These are phyloP conservation scores for Prunella himalayana DNA, from an alignment of 2,113 vertebrate species.

Conservation along the genomic window DNA sequence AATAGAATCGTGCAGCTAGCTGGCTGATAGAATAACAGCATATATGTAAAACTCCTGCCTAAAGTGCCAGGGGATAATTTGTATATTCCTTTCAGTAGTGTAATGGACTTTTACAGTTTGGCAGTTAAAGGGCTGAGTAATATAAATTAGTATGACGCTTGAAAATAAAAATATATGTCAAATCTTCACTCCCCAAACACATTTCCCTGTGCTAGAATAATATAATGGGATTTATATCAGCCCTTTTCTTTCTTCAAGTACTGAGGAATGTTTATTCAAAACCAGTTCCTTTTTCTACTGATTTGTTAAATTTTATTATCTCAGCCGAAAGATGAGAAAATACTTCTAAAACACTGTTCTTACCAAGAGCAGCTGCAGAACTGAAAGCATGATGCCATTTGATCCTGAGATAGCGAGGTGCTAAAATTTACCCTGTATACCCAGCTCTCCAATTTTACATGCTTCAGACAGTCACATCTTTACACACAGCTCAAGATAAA, in stretches of 20 bases:
- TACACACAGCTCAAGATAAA: neutral
- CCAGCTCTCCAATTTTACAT: neutral
- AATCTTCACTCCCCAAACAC: neutral
- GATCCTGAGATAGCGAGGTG: neutral
- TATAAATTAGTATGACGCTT: conserved; percentile 50
- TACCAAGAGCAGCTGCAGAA: neutral
- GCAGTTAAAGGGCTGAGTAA: conserved; percentile 63
- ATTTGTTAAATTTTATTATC: conserved; percentile 50
- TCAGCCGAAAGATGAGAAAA: neutral
- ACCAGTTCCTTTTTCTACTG: neutral
- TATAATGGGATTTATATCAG: neutral
- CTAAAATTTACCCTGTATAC: neutral
- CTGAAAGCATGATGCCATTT: neutral
- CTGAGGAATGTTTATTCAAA: neutral
- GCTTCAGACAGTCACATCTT: neutral
- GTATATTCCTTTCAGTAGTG: conserved; percentile 66
- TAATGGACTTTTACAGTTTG: conserved; percentile 73
- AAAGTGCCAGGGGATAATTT: conserved; percentile 68
- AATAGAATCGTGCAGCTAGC: conserved; percentile 65
- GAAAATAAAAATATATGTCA: conserved; percentile 70
- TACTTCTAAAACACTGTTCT: neutral
- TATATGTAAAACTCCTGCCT: conserved; percentile 38
- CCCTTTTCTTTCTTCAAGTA: neutral
- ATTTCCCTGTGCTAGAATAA: neutral
- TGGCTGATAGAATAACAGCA: conserved; percentile 64